Evolutionary conservation across 2,113 vertebrate species (phyloP).

Genomic region (Coptodon rendalli): DNA sequence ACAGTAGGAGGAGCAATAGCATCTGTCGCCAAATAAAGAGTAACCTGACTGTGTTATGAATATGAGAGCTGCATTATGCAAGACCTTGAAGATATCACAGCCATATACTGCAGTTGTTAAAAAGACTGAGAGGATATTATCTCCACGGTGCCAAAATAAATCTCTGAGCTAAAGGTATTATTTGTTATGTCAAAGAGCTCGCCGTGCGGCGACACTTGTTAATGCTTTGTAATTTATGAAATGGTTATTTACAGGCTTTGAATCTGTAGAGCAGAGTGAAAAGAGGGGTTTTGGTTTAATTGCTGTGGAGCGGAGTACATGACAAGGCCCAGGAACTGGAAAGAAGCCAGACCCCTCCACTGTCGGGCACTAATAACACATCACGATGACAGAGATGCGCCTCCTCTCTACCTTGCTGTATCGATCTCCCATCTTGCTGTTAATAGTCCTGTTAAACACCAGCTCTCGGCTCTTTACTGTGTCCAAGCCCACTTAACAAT

Average conservation of each 20-base stretch:
- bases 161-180: constrained; percentile 29
- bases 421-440: constrained; percentile 81
- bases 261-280: constrained; percentile 1
- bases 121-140: constrained; percentile 10
- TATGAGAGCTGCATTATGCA: not conserved
- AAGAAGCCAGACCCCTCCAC: constrained; percentile 58
- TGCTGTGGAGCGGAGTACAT: constrained; percentile 57
- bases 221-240: constrained; percentile 55
- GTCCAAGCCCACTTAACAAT: constrained; percentile 82
- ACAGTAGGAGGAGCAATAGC: not conserved
- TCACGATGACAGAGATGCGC: constrained; percentile 77
- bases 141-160: constrained; percentile 20
- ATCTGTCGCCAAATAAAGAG: not conserved
- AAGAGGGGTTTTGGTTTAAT: constrained; percentile 53
- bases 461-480: constrained; percentile 81
- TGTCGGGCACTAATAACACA: constrained; percentile 77
- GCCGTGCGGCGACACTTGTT: not conserved
- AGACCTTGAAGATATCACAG: constrained; percentile 22
- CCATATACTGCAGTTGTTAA: not conserved
- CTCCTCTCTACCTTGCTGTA: constrained; percentile 72
- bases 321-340: constrained; percentile 56
- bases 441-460: constrained; percentile 82
- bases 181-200: constrained; percentile 46
- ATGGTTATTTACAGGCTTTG: constrained; percentile 49
- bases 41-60: not conserved